Evolutionary conservation across 2,888 invertebrate genomes (phyloP).

Genomic region (Melanargia galathea): DNA sequence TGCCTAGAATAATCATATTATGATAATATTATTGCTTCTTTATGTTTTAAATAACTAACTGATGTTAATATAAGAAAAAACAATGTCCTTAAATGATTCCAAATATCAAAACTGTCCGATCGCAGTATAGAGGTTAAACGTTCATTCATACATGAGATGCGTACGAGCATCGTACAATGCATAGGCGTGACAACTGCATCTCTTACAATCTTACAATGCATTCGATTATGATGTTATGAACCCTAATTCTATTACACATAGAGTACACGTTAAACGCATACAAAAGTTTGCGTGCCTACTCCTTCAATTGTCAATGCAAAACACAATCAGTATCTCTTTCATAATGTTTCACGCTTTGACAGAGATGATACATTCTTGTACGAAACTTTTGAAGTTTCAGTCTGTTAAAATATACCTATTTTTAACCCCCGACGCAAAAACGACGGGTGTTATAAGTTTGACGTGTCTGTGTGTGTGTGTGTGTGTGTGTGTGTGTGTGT

Average conservation of each 20-base stretch:
- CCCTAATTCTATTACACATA: background rate
- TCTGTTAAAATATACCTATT: too few species aligned
- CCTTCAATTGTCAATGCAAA: conserved; percentile 21
- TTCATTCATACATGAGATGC: conserved; percentile 64
- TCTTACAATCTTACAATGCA: conserved; percentile 7
- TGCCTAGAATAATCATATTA: too few species aligned
- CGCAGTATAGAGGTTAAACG: conserved; percentile 45
- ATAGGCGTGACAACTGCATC: conserved; percentile 49
- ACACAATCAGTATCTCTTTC: conserved; percentile 14
- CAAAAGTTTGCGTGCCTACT: background rate
- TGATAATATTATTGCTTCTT: too few species aligned
- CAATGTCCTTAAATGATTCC: conserved; percentile 1
- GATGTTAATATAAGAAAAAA: background rate
- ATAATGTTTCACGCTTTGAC: conserved; percentile 18
- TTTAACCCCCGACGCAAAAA: too few species aligned
- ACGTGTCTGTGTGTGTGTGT: too few species aligned
- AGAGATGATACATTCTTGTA: background rate
- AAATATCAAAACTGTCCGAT: conserved; percentile 51
- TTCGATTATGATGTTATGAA: conserved; percentile 14
- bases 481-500: too few species aligned
- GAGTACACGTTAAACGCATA: background rate
- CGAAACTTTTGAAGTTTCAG: background rate
- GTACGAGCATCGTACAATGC: conserved; percentile 50
- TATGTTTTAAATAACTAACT: too few species aligned
- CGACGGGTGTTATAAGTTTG: too few species aligned